phyloP scores from a whole-genome alignment of 2,888 invertebrate genomes.

The Ophion ellenae region DNA sequence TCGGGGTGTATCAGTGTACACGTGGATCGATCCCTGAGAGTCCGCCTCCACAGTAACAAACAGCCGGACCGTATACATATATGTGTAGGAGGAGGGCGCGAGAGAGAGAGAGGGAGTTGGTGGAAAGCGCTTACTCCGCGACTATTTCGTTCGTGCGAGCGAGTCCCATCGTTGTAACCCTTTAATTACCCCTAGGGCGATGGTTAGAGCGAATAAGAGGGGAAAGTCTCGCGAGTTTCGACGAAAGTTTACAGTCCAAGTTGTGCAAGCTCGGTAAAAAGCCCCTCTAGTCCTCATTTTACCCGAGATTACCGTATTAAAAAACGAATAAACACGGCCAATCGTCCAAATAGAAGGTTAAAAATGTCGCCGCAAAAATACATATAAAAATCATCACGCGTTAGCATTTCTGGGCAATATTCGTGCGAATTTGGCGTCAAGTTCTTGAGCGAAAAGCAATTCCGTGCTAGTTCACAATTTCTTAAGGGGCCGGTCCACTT shows the following conservation, averaged over 20 bases:
- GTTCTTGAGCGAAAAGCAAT: too few relatives aligned
- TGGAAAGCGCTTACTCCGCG: constrained; percentile 60
- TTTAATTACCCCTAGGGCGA: constrained; percentile 59
- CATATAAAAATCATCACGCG: background rate
- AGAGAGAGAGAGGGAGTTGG: constrained; percentile 20
- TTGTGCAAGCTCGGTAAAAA: constrained; percentile 61
- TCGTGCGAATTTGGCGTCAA: too few relatives aligned
- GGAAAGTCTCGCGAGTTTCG: constrained; percentile 55
- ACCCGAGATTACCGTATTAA: background rate
- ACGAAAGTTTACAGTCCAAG: constrained; percentile 61
- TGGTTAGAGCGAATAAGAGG: constrained; percentile 20
- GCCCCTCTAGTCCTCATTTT: constrained; percentile 31
- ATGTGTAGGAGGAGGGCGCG: background rate
- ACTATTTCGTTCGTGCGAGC: constrained; percentile 58
- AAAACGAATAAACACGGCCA: background rate
- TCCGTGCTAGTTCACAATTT: too few relatives aligned
- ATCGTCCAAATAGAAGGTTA: background rate
- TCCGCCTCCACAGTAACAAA: constrained; percentile 22
- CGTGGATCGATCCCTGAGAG: constrained; percentile 30
- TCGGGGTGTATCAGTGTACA: constrained; percentile 16
- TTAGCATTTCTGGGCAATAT: too few relatives aligned
- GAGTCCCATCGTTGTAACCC: constrained; percentile 55
- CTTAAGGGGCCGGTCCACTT: too few relatives aligned
- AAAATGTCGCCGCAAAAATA: background rate
- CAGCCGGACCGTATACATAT: too few relatives aligned